These are phyloP conservation scores for Lithophane leautieri DNA, from an alignment of 2,888 invertebrate species.

Conservation along the genomic window DNA sequence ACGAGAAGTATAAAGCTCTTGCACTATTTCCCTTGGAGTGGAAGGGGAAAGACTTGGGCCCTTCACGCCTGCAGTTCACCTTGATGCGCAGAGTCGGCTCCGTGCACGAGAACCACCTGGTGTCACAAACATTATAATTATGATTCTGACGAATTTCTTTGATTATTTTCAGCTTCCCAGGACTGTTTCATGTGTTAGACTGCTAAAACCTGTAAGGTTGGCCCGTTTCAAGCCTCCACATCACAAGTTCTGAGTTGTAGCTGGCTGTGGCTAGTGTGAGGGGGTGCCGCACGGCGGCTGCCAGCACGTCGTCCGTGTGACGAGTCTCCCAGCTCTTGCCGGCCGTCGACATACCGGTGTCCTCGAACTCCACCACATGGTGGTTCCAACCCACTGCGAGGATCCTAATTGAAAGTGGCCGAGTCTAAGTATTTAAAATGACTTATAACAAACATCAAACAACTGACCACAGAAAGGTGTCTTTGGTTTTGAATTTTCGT, in stretches of 20 bases:
- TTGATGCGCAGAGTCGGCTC: constrained; percentile 90
- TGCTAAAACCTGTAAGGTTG: constrained; percentile 92
- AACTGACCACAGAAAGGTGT: too few relatives aligned
- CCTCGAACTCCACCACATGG: constrained; percentile 92
- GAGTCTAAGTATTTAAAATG: background rate
- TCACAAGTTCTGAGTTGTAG: constrained; percentile 94
- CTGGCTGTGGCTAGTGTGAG: constrained; percentile 94
- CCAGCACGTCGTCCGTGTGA: constrained; percentile 94
- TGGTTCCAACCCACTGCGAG: constrained; percentile 95
- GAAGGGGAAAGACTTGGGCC: constrained; percentile 51
- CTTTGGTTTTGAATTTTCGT: too few relatives aligned
- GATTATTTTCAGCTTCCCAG: background rate
- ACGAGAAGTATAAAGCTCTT: constrained; percentile 30
- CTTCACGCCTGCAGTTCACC: constrained; percentile 85
- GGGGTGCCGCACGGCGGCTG: constrained; percentile 92
- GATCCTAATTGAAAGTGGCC: constrained; percentile 85
- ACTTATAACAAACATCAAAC: background rate
- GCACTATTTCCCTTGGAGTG: background rate
- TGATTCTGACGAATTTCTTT: background rate
- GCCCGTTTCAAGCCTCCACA: constrained; percentile 96
- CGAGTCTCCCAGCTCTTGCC: constrained; percentile 93
- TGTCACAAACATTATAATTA: background rate
- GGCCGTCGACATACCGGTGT: constrained; percentile 87
- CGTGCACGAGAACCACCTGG: constrained; percentile 87
- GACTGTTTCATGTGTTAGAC: background rate